Percentiles rank a stretch among this genome's conserved stretches.
Conservation (phyloP, 1,140 invertebrate genomes). For the Drosophila equinoxialis region DNA sequence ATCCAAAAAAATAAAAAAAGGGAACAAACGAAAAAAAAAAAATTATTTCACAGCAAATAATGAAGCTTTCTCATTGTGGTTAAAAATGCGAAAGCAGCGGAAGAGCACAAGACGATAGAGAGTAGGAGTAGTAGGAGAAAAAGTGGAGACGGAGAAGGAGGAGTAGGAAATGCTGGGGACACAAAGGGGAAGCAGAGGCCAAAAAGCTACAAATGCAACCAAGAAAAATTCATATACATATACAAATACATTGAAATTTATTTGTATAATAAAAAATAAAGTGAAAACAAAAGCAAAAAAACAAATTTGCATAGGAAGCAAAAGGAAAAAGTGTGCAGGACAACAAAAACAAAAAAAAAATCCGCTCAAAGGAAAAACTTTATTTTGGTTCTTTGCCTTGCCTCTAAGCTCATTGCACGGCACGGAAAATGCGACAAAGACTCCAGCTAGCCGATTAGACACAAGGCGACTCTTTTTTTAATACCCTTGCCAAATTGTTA, state of each 20-base stretch:
- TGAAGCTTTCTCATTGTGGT: conserved; percentile 57
- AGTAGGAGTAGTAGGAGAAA: background rate
- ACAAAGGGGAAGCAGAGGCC: background rate
- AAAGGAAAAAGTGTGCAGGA: conserved; percentile 27
- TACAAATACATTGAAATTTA: conserved; percentile 67
- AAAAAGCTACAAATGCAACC: conserved; percentile 60
- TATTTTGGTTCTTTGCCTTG: conserved; percentile 26
- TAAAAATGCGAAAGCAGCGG: conserved; percentile 10
- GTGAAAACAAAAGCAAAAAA: conserved; percentile 38
- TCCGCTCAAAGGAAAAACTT: conserved; percentile 9
- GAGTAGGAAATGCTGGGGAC: background rate
- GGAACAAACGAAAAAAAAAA: conserved; percentile 39
- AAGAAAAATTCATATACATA: conserved; percentile 42
- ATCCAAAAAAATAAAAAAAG: conserved; percentile 43
- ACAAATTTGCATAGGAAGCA: conserved; percentile 59
- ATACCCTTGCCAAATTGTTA: too few relatives aligned
- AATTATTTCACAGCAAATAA: conserved; percentile 54
- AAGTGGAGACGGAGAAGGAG: conserved; percentile 14
- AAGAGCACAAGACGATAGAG: conserved; percentile 6
- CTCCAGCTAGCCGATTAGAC: background rate
- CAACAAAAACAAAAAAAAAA: conserved; percentile 30
- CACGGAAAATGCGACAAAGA: background rate
- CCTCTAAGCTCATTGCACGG: conserved; percentile 32
- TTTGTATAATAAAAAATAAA: conserved; percentile 50
- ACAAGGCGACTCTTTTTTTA: too few relatives aligned